Conservation (phyloP, 2,113 vertebrate species). For the Anthoscopus minutus region DNA sequence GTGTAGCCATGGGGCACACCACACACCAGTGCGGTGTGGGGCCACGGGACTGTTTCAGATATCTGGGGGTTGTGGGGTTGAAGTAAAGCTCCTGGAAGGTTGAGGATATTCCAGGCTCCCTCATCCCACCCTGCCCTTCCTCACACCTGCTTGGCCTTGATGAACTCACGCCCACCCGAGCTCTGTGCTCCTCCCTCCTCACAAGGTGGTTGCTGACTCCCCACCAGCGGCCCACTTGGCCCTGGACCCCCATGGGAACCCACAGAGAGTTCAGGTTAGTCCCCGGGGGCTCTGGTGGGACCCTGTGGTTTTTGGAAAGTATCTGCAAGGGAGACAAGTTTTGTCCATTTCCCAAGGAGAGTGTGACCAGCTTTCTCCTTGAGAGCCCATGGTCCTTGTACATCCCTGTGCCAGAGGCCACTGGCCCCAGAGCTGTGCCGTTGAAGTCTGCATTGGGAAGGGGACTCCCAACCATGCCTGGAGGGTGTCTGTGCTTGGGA, state of each 20-base stretch:
- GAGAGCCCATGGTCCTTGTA: not conserved
- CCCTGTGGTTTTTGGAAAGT: not conserved
- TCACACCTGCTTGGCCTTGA: no score
- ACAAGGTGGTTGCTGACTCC: not conserved
- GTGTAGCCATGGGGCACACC: not conserved
- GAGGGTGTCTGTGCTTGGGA: not conserved
- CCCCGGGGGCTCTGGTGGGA: not conserved
- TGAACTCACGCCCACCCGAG: accelerated
- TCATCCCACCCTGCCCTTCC: not conserved
- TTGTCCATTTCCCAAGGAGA: not conserved
- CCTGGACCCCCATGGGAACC: no score
- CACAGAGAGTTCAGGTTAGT: not conserved
- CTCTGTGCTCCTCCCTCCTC: not conserved
- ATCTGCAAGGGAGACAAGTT: not conserved
- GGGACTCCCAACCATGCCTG: no score
- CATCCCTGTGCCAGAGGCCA: not conserved
- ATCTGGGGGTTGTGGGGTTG: no score
- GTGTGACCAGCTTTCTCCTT: not conserved
- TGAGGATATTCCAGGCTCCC: not conserved
- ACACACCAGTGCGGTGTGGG: not conserved
- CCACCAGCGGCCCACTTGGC: not conserved
- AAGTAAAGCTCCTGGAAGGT: accelerated
- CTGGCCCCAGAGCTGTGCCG: accelerated
- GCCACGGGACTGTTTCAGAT: not conserved
- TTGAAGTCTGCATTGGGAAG: not conserved